A percentile compares a stretch with the other conserved stretches of the same genome.
Conservation (phyloP, 2,113 vertebrate genomes). For the Gadus macrocephalus region DNA sequence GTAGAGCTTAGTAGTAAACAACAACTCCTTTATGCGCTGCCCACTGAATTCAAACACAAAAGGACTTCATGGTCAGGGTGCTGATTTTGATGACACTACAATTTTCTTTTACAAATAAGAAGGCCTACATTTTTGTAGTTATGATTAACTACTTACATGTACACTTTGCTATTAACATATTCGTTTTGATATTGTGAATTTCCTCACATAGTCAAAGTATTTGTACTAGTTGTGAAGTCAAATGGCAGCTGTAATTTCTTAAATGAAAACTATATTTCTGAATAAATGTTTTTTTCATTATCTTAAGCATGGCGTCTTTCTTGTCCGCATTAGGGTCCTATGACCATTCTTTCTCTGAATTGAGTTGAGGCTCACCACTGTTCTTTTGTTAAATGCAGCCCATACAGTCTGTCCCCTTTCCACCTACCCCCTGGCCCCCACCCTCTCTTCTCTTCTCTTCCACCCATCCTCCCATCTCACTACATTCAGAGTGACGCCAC, state of each 20-base stretch:
- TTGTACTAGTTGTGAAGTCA: neutral
- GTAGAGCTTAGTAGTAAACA: slow-evolving; percentile 59
- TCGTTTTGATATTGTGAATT: neutral
- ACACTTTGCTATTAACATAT: too few species aligned
- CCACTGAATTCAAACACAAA: slow-evolving; percentile 41
- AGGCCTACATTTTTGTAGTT: slow-evolving; percentile 5
- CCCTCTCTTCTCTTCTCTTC: slow-evolving; percentile 54
- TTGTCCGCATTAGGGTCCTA: slow-evolving; percentile 10
- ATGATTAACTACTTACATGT: neutral
- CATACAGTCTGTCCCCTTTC: slow-evolving; percentile 53
- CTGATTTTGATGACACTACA: slow-evolving; percentile 10
- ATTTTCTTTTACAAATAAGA: neutral
- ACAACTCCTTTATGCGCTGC: slow-evolving; percentile 60
- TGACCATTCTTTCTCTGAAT: slow-evolving; percentile 37
- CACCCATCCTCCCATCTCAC: slow-evolving; percentile 29
- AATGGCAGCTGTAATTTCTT: neutral
- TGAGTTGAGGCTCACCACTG: slow-evolving; percentile 56
- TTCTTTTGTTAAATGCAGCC: slow-evolving; percentile 62
- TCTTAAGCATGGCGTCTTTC: neutral
- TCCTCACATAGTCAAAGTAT: neutral
- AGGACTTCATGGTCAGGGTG: slow-evolving; percentile 24
- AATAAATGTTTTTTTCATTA: neutral
- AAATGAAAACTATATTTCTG: neutral
- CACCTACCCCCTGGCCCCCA: slow-evolving; percentile 37
- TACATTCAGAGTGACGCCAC: slow-evolving; percentile 82